Percentiles rank a stretch among this genome's conserved stretches.
Evolutionary conservation across 2,797 vertebrate species (phyloP).

Genomic region (Mus spretus): DNA sequence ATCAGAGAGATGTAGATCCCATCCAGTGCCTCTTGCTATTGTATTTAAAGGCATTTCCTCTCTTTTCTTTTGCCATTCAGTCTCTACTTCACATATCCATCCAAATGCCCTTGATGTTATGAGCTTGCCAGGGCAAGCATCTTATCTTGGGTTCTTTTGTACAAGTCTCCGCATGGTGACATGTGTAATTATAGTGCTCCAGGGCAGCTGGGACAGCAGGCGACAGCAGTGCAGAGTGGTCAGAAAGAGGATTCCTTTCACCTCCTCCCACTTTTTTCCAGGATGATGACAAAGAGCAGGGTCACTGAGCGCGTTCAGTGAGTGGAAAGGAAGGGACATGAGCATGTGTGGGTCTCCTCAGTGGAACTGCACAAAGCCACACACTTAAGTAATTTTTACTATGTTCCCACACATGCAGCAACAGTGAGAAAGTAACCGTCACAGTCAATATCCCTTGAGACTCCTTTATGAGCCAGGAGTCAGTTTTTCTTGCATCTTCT

Average conservation of each 20-base stretch:
- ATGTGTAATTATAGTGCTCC: background rate
- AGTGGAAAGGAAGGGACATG: background rate
- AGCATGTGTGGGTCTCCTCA: background rate
- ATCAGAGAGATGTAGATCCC: background rate
- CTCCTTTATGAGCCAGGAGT: background rate
- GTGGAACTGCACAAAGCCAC: background rate
- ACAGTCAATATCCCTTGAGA: background rate
- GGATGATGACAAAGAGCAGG: background rate
- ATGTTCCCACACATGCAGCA: background rate
- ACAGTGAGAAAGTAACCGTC: background rate
- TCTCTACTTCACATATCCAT: conserved; percentile 57
- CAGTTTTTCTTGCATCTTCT: background rate
- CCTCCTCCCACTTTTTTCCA: background rate
- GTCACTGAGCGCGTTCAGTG: background rate
- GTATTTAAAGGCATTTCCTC: background rate
- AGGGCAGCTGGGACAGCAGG: background rate
- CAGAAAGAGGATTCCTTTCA: background rate
- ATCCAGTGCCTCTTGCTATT: background rate
- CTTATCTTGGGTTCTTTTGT: conserved; percentile 33
- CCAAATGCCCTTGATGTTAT: conserved; percentile 58
- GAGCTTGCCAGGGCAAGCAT: conserved; percentile 44
- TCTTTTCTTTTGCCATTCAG: background rate
- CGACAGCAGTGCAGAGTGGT: background rate
- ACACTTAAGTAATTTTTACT: background rate
- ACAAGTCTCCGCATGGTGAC: background rate